Evolutionary conservation across 2,113 vertebrate genomes (phyloP).

Genomic region (Rhombomys opimus): DNA sequence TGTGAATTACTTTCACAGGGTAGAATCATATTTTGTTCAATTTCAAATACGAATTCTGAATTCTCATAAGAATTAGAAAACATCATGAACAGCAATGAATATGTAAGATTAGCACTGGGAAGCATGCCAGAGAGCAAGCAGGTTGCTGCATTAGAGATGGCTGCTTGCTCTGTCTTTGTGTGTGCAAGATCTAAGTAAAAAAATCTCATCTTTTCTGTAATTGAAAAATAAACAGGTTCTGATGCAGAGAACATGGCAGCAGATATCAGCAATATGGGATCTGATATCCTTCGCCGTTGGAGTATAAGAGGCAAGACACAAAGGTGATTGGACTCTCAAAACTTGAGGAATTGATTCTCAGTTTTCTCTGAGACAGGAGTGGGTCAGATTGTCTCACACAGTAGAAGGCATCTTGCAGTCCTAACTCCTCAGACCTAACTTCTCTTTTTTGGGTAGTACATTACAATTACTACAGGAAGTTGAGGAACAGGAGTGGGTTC

Average conservation of each 20-base stretch:
- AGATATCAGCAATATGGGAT: background rate
- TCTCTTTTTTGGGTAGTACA: background rate
- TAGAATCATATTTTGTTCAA: background rate
- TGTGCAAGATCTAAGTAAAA: background rate
- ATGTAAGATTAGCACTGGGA: background rate
- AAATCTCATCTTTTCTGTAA: background rate
- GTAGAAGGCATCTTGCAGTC: background rate
- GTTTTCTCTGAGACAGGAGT: background rate
- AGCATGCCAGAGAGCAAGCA: background rate
- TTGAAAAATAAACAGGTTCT: background rate
- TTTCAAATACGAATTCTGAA: constrained; percentile 45
- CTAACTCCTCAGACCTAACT: accelerated
- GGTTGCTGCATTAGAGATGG: background rate
- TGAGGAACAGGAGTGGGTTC: background rate
- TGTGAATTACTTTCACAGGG: constrained; percentile 20
- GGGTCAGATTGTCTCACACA: background rate
- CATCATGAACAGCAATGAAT: background rate
- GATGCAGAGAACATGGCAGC: background rate
- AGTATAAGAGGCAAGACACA: constrained; percentile 5
- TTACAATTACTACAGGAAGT: background rate
- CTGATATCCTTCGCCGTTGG: background rate
- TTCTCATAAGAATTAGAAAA: constrained; percentile 8
- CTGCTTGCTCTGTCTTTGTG: background rate
- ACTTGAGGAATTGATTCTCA: background rate
- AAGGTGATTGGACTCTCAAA: background rate